Evolutionary conservation across 2,113 vertebrate genomes (phyloP).

Genomic region (Thomomys bottae): DNA sequence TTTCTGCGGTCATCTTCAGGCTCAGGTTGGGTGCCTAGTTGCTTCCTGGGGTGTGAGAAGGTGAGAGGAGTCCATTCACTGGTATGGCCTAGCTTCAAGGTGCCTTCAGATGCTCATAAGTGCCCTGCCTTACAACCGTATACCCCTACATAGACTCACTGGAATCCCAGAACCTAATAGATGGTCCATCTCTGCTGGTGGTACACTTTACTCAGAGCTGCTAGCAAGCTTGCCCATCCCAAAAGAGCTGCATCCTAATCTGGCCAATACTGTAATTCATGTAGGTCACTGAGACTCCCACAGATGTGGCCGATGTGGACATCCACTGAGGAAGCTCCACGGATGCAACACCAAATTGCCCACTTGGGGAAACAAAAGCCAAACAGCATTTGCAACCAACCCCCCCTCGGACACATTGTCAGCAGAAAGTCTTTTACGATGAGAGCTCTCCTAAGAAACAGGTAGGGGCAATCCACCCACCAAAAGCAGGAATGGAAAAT

Average conservation of each 20-base stretch:
- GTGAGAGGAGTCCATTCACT: background rate
- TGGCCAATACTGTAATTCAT: background rate
- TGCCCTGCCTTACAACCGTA: background rate
- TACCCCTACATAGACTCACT: background rate
- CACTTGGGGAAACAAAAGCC: background rate
- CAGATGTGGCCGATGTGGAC: background rate
- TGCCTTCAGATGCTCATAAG: background rate
- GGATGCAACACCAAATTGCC: background rate
- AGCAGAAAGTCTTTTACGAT: background rate
- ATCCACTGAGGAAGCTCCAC: background rate
- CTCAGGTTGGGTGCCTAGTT: background rate
- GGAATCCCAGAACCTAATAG: background rate
- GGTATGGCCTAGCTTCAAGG: background rate
- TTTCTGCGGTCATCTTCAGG: background rate
- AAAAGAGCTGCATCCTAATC: background rate
- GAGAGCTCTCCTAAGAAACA: too few relatives aligned
- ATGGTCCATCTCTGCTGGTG: background rate
- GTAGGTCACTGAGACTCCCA: background rate
- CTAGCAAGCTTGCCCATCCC: background rate
- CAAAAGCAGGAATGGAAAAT: background rate
- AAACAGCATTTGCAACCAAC: background rate
- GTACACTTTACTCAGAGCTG: background rate
- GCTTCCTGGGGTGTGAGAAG: background rate
- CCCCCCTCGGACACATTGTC: background rate
- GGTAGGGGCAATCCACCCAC: background rate